Base-by-base conservation (phyloP, 2,113 vertebrate genomes). In the Microcebus ravelobensis region DNA sequence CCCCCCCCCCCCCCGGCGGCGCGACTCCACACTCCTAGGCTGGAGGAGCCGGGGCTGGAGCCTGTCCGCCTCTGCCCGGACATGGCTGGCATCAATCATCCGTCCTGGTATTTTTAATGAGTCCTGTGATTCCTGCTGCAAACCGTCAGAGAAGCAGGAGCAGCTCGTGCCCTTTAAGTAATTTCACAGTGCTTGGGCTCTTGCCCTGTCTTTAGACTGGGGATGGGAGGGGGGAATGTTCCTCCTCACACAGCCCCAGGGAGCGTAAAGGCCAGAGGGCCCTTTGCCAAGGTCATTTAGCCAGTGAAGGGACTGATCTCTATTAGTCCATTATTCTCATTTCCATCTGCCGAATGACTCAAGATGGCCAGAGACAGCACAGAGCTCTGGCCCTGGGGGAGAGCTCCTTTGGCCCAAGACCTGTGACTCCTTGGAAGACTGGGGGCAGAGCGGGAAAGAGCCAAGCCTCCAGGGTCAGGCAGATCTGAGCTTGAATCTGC, bases 231-330 rank as follows among this genome's bases (percentile, higher is more conserved):
- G 55, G 17, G 55, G 55, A 57, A 57, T 21, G 55, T 57, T 85
- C 68, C 42, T 71, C 36, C 50, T 93, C 57, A 10, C 50, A 45
- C 6, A 52, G 39, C 59, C 79, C 67, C 83, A 74, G 52, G 71
- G 61, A 86, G 74, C 14, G 0, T 70, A 83, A n/a, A 95, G 39
- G 61, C n/a, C 5, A 92, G 14, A 39, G 70, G 45, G 80, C 80
- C 15, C 42, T 79, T 68, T n/a, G 77, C 86, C 79, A 71, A 95
- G 90, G 59, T 89, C 70, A 34, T 70, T 80, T 77, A 87, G 61
- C 59, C 45, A n/a, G 13, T 2, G 27, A 73, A 31, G 77, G 84
- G 39, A 57, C 84, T 65, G 74, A 63, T 48, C 71, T 96, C 77
- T 81, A 0, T 55, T 55, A 61, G 84, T 87, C 34, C 34, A 48